phyloP scores from a whole-genome alignment of 2,113 vertebrate genomes.

The Trogon melanurus region DNA sequence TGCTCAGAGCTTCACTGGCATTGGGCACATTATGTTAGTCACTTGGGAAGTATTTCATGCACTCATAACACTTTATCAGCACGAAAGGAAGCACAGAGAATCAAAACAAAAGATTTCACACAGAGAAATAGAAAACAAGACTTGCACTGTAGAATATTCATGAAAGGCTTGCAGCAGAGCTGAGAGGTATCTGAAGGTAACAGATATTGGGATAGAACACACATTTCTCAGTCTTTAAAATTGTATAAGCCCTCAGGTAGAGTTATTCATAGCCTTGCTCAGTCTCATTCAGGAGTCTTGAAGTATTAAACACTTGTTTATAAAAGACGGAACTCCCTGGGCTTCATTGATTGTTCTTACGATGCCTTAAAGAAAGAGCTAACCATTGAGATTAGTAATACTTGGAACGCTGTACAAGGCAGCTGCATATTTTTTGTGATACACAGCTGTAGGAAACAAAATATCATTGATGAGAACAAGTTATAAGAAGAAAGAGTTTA shows the following conservation, averaged over 20 bases:
- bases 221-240: slow-evolving; percentile 41
- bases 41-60: slow-evolving; percentile 42
- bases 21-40: background rate
- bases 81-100: background rate
- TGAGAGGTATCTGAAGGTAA: background rate
- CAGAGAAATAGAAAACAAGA: slow-evolving; percentile 23
- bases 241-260: background rate
- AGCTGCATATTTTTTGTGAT: slow-evolving; percentile 53
- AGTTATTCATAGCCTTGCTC: background rate
- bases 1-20: background rate
- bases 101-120: slow-evolving; percentile 48
- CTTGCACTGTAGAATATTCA: slow-evolving; percentile 31
- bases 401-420: background rate
- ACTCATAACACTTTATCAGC: slow-evolving; percentile 40
- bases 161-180: background rate
- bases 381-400: slow-evolving; percentile 40
- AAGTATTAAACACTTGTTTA: slow-evolving; percentile 42
- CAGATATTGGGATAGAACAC: background rate
- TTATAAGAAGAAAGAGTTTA: slow-evolving; percentile 61
- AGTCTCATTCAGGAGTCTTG: background rate
- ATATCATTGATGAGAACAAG: slow-evolving; percentile 56
- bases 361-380: slow-evolving; percentile 28
- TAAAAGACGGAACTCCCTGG: slow-evolving; percentile 40
- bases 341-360: slow-evolving; percentile 27
- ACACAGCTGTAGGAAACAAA: slow-evolving; percentile 46